Evolutionary conservation across 2,888 invertebrate species (phyloP).

Genomic region (Muscina levida): DNA sequence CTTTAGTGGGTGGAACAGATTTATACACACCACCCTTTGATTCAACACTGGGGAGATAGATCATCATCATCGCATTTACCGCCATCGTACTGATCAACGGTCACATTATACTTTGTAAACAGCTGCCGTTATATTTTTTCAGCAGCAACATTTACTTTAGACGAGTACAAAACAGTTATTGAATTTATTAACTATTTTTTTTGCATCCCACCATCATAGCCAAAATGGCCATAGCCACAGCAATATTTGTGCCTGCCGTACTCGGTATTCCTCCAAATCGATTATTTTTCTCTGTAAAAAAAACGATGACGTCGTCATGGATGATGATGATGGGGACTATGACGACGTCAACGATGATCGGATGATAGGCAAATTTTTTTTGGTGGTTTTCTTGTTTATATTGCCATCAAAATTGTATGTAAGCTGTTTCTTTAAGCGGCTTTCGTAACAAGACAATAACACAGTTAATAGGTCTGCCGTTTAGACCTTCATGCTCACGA

Average conservation of each 20-base stretch:
- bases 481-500: not conserved
- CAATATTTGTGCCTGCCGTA: conserved; percentile 15
- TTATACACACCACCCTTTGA: conserved; percentile 34
- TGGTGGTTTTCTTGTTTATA: conserved; percentile 15
- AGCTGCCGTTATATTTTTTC: conserved; percentile 55
- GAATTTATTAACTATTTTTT: conserved; percentile 30
- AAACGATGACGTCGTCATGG: conserved; percentile 64
- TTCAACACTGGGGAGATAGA: conserved; percentile 23
- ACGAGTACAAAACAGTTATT: conserved; percentile 40
- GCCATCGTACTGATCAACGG: conserved; percentile 17
- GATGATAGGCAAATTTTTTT: conserved; percentile 76
- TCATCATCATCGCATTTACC: conserved; percentile 47
- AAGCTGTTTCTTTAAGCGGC: conserved; percentile 72
- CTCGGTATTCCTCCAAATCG: conserved; percentile 3
- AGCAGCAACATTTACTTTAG: not conserved
- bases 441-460: conserved; percentile 41
- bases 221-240: conserved; percentile 20
- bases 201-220: not conserved
- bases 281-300: not conserved
- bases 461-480: conserved; percentile 47
- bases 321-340: not conserved
- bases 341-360: too few species aligned
- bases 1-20: conserved; percentile 72
- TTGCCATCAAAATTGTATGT: conserved; percentile 69
- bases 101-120: conserved; percentile 43